Percentiles rank a stretch among this genome's conserved stretches.
phyloP scores from a whole-genome alignment of 2,888 invertebrate species.

The Cylloceria caligata region DNA sequence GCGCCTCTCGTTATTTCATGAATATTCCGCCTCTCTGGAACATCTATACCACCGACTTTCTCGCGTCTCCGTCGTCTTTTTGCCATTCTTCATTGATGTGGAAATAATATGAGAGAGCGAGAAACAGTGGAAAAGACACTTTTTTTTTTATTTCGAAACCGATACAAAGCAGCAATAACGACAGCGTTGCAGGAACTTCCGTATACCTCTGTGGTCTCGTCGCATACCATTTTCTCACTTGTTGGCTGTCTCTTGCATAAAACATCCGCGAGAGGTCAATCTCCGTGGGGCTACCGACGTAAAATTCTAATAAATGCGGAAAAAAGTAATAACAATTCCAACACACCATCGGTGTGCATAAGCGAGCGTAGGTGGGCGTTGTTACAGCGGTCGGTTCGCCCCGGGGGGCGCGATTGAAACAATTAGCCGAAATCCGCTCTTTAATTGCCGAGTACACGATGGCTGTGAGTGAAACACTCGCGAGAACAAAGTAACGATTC shows the following conservation, averaged over 20 bases:
- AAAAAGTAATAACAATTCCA: slow-evolving; percentile 36
- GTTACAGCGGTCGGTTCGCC: slow-evolving; percentile 29
- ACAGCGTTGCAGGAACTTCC: background rate
- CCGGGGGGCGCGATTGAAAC: slow-evolving; percentile 49
- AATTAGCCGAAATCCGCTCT: slow-evolving; percentile 61
- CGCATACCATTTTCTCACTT: slow-evolving; percentile 33
- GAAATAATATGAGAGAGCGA: slow-evolving; percentile 15
- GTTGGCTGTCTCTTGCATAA: slow-evolving; percentile 9
- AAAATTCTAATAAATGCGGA: slow-evolving; percentile 52
- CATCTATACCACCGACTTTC: background rate
- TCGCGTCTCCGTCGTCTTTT: slow-evolving; percentile 1
- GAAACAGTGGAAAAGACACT: slow-evolving; percentile 1
- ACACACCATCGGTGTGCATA: slow-evolving; percentile 10
- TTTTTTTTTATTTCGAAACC: background rate
- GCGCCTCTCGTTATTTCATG: slow-evolving; percentile 42
- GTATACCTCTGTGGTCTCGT: slow-evolving; percentile 9
- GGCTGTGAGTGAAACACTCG: slow-evolving; percentile 26
- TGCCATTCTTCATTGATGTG: slow-evolving; percentile 35
- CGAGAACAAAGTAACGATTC: slow-evolving; percentile 50
- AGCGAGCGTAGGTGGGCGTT: background rate
- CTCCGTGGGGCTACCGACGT: slow-evolving; percentile 21
- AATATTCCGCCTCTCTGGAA: slow-evolving; percentile 40
- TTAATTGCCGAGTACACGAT: slow-evolving; percentile 51
- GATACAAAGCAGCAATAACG: background rate
- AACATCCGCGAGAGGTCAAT: background rate